These are phyloP conservation scores for Periparus ater DNA, from an alignment of 2,797 vertebrate genomes.

Conservation along the genomic window DNA sequence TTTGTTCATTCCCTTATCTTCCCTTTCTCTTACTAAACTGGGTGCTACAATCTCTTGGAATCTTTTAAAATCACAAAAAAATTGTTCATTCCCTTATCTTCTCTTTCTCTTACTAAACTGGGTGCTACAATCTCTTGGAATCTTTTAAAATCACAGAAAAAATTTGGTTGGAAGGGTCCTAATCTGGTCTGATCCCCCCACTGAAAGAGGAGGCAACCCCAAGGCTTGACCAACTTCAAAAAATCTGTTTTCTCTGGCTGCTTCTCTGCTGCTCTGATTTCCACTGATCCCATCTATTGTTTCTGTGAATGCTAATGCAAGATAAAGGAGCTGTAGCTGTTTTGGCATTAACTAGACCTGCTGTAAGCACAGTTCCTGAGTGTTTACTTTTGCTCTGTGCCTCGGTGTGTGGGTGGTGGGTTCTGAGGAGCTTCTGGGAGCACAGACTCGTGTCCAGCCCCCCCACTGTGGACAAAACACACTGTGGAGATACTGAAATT, in stretches of 20 bases:
- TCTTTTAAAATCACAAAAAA: neutral
- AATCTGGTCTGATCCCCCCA: neutral
- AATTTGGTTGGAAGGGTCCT: neutral
- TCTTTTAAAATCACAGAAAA: neutral
- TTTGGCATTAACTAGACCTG: neutral
- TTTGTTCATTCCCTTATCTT: neutral
- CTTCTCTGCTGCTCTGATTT: neutral
- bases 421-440: neutral
- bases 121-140: neutral
- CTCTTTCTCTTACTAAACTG: neutral
- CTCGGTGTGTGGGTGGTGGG: neutral
- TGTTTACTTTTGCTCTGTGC: neutral
- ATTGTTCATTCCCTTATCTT: neutral
- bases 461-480: neutral
- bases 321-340: neutral
- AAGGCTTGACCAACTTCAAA: neutral
- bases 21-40: neutral
- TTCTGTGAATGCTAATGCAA: neutral
- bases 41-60: neutral
- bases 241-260: neutral
- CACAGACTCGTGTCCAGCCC: neutral
- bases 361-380: neutral
- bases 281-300: neutral
- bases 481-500: neutral
- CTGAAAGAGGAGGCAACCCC: neutral